Conservation (phyloP, 2,888 invertebrate genomes). For the Chamaedrilus cognettii region DNA sequence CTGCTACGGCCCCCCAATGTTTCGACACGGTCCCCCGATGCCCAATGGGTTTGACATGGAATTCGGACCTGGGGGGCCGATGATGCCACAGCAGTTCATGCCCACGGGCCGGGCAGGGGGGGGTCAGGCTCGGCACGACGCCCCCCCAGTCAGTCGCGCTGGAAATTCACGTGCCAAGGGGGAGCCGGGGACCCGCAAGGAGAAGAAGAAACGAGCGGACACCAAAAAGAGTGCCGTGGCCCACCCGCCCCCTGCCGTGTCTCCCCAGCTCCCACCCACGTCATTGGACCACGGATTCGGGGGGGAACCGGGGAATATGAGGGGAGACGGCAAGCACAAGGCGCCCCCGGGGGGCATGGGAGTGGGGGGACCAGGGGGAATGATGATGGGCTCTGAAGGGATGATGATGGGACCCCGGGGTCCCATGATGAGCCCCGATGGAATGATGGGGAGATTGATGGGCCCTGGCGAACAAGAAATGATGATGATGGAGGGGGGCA, state of each 20-base stretch:
- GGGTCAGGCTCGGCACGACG: background rate
- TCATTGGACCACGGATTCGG: background rate
- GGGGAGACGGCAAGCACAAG: conserved; percentile 4
- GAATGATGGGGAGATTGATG: background rate
- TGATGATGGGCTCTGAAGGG: conserved; percentile 4
- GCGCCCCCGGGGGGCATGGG: background rate
- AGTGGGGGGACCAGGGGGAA: background rate
- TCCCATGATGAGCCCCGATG: background rate
- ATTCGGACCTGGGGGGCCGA: background rate
- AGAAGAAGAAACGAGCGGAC: conserved; percentile 25
- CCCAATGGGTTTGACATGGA: conserved; percentile 2
- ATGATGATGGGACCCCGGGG: conserved; percentile 11
- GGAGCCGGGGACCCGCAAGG: conserved; percentile 18
- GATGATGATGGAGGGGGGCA: background rate
- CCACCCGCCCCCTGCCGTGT: background rate
- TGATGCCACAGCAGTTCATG: conserved; percentile 7
- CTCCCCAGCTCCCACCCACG: background rate
- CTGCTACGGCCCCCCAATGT: conserved; percentile 14
- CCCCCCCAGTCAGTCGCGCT: background rate
- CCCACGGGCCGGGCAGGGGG: background rate
- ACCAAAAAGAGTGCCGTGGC: conserved; percentile 20
- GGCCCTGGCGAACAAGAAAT: background rate
- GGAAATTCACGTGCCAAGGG: conserved; percentile 9
- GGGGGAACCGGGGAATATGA: background rate
- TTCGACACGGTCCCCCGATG: conserved; percentile 8